Evolutionary conservation across 1,140 invertebrate genomes (phyloP).

Genomic region (Orchestia grillus): DNA sequence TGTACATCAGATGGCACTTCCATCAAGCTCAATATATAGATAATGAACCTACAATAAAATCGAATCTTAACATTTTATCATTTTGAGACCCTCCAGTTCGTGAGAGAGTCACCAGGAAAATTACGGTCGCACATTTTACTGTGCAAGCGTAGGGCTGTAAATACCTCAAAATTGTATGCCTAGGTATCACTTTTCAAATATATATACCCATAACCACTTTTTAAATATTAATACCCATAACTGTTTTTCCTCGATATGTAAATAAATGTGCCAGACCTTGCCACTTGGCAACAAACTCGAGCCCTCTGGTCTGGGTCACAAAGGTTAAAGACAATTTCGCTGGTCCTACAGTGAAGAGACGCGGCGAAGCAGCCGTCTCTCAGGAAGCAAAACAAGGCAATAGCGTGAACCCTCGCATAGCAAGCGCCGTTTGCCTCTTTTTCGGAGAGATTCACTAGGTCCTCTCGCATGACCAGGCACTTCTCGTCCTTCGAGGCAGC

Average conservation of each 20-base stretch:
- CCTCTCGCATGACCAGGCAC: neutral
- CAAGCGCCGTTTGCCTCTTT: neutral
- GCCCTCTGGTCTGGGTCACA: neutral
- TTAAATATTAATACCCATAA: no score
- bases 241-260: no score
- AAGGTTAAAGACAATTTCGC: neutral
- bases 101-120: no score
- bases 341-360: neutral
- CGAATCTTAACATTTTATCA: no score
- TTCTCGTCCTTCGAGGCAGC: neutral
- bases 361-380: neutral
- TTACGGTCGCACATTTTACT: no score
- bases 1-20: neutral
- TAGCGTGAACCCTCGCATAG: neutral
- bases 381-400: slow-evolving; percentile 15
- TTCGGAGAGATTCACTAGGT: neutral
- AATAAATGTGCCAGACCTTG: no score
- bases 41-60: neutral
- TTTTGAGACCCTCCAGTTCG: no score
- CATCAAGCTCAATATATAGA: neutral
- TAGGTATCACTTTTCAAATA: no score
- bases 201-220: no score
- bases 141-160: no score
- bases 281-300: neutral
- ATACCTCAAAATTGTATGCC: no score